These are phyloP conservation scores for Drosophila sordidula DNA, from an alignment of 2,888 invertebrate species.

Conservation along the genomic window DNA sequence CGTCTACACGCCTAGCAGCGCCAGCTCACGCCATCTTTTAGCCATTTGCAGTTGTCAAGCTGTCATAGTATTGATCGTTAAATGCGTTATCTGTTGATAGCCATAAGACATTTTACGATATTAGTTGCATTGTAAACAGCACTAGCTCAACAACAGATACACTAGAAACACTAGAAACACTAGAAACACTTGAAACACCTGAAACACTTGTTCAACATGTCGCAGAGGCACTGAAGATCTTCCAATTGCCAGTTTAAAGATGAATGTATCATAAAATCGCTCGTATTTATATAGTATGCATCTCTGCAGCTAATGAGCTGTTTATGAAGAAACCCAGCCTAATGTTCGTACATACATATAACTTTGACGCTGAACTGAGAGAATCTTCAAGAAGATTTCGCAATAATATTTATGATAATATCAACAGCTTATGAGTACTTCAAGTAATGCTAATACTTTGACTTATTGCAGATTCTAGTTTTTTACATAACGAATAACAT, in stretches of 20 bases:
- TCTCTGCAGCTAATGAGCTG: conserved; percentile 35
- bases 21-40: conserved; percentile 53
- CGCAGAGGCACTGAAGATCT: conserved; percentile 18
- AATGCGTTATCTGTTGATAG: conserved; percentile 77
- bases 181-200: conserved; percentile 3
- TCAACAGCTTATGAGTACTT: too few relatives aligned
- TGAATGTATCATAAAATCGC: conserved; percentile 37
- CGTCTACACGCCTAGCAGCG: conserved; percentile 12
- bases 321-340: conserved; percentile 28
- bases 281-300: conserved; percentile 30
- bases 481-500: neutral
- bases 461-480: neutral
- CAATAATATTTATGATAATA: neutral
- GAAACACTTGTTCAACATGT: conserved; percentile 42
- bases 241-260: conserved; percentile 11
- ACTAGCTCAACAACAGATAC: conserved; percentile 11
- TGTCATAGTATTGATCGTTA: conserved; percentile 75
- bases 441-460: too few relatives aligned
- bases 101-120: conserved; percentile 75
- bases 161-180: conserved; percentile 18
- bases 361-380: conserved; percentile 15
- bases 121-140: conserved; percentile 66
- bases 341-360: neutral
- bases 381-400: neutral
- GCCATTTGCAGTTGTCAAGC: conserved; percentile 71